These are phyloP conservation scores for Elachura formosa DNA, from an alignment of 2,113 vertebrate species.

Conservation along the genomic window DNA sequence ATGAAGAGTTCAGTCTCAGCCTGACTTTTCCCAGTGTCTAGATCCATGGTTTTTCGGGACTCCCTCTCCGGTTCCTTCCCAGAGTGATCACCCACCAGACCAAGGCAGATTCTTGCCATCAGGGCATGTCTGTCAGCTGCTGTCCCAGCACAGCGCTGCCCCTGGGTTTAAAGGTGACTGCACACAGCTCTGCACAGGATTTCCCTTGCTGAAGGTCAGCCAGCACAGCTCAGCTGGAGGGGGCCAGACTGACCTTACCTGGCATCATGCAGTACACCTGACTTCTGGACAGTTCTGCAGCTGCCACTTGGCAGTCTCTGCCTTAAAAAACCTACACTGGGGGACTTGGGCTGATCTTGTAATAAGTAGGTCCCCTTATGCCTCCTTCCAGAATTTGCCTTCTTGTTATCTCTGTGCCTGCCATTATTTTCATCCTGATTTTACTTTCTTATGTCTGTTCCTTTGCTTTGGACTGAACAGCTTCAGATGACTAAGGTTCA, in stretches of 20 bases:
- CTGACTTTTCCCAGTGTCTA: background rate
- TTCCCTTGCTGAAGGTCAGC: background rate
- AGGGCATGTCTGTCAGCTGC: slow-evolving; percentile 19
- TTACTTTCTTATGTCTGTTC: background rate
- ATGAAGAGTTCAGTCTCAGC: background rate
- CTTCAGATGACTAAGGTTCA: background rate
- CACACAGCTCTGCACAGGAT: background rate
- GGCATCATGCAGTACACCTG: background rate
- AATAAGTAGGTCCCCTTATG: background rate
- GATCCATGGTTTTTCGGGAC: background rate
- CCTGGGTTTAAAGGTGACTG: background rate
- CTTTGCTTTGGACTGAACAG: background rate
- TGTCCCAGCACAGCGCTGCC: background rate
- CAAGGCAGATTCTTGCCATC: background rate
- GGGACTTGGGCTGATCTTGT: background rate
- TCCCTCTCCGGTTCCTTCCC: background rate
- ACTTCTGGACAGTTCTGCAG: background rate
- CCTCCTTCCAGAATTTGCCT: background rate
- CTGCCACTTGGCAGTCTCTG: background rate
- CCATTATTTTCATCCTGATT: background rate
- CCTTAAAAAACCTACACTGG: background rate
- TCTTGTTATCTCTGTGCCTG: background rate
- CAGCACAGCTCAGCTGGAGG: background rate
- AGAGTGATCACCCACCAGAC: background rate
- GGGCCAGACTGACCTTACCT: background rate